Evolutionary conservation across 2,113 vertebrate genomes (phyloP).

Genomic region (Catharus minimus): DNA sequence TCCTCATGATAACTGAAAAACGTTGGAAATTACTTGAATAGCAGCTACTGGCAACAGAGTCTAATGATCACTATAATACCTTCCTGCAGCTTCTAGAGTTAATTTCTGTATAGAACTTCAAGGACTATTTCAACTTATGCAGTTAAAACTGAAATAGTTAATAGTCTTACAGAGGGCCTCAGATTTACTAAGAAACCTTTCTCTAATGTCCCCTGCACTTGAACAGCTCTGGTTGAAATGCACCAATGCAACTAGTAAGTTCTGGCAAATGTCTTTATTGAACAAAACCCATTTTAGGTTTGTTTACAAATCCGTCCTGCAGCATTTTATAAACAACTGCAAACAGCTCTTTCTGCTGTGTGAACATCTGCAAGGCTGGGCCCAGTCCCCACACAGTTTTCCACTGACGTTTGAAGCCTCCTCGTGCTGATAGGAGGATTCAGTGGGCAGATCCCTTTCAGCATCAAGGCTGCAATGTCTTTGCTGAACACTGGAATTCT

Average conservation of each 20-base stretch:
- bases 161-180: neutral
- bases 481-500: neutral
- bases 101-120: neutral
- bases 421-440: neutral
- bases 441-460: neutral
- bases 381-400: neutral
- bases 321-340: neutral
- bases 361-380: neutral
- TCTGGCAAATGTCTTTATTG: neutral
- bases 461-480: neutral
- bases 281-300: neutral
- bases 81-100: neutral
- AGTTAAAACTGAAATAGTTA: neutral
- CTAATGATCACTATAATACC: neutral
- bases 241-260: neutral
- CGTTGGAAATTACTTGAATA: neutral
- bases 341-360: neutral
- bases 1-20: conserved; percentile 6
- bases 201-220: neutral
- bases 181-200: neutral
- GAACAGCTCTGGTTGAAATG: neutral
- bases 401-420: neutral
- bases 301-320: conserved; percentile 2
- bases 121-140: neutral
- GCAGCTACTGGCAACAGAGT: neutral